These are phyloP conservation scores for Capromys pilorides DNA, from an alignment of 2,797 vertebrate genomes.

Conservation along the genomic window DNA sequence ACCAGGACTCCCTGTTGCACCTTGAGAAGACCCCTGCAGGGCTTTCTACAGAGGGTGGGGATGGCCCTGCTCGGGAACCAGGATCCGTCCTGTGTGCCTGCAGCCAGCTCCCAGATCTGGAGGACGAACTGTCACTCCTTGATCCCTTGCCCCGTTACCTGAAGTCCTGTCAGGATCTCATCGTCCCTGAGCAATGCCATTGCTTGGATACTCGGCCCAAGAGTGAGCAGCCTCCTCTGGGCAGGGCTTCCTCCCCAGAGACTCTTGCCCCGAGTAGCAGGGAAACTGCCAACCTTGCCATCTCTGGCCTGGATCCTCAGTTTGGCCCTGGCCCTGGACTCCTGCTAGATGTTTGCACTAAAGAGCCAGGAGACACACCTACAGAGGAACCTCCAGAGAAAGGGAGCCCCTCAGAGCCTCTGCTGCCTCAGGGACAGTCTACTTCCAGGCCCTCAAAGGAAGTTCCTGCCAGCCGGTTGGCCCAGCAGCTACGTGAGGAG, in stretches of 20 bases:
- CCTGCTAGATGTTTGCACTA: conserved; percentile 82
- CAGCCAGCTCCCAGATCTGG: conserved; percentile 84
- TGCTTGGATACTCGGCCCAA: conserved; percentile 76
- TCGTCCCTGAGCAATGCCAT: conserved; percentile 86
- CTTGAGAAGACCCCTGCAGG: conserved; percentile 74
- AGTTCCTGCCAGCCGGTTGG: conserved; percentile 84
- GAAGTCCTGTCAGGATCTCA: conserved; percentile 88
- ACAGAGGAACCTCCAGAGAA: conserved; percentile 87
- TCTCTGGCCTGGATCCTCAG: conserved; percentile 79
- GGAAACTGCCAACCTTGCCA: conserved; percentile 73
- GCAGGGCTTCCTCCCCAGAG: conserved; percentile 76
- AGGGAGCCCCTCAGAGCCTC: conserved; percentile 77
- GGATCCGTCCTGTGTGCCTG: conserved; percentile 70
- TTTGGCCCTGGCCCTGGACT: conserved; percentile 68
- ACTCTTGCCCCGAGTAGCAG: not conserved
- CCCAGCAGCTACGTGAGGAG: conserved; percentile 93
- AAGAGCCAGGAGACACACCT: conserved; percentile 79
- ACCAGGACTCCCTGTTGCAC: conserved; percentile 79
- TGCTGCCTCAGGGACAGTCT: conserved; percentile 84
- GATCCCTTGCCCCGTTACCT: conserved; percentile 88
- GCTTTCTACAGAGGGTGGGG: conserved; percentile 65
- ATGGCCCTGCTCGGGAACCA: conserved; percentile 31
- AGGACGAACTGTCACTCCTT: conserved; percentile 87
- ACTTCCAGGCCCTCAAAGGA: conserved; percentile 84
- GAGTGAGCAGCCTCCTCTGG: conserved; percentile 64